Evolutionary conservation across 1,140 invertebrate genomes (phyloP).

Genomic region (Mya arenaria): DNA sequence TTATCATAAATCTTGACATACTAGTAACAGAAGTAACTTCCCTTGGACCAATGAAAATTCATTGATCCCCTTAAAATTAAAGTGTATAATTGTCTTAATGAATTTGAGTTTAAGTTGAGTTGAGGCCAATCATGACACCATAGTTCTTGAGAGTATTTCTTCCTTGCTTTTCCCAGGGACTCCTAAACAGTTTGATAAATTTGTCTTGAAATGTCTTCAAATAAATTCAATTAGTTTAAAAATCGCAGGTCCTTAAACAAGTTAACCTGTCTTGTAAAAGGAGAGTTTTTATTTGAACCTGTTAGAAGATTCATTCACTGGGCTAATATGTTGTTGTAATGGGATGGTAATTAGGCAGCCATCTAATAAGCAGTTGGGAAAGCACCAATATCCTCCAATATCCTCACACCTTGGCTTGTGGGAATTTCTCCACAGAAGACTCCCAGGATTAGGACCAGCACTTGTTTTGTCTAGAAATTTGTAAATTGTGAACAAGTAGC

Average conservation of each 20-base stretch:
- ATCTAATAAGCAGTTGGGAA: slow-evolving; percentile 41
- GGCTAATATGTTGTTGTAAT: slow-evolving; percentile 38
- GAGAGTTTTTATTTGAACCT: not conserved
- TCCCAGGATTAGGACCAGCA: too few relatives aligned
- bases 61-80: too few relatives aligned
- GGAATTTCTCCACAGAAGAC: slow-evolving; percentile 11
- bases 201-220: not conserved
- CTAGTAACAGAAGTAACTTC: too few relatives aligned
- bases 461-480: too few relatives aligned
- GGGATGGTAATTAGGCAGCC: slow-evolving; percentile 15
- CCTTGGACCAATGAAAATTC: too few relatives aligned
- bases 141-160: slow-evolving; percentile 10
- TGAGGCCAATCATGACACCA: too few relatives aligned
- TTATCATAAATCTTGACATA: too few relatives aligned
- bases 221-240: slow-evolving; percentile 17
- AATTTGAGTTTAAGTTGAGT: too few relatives aligned
- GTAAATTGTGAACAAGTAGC: too few relatives aligned
- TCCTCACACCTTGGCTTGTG: slow-evolving; percentile 25
- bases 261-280: slow-evolving; percentile 32
- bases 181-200: not conserved
- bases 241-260: slow-evolving; percentile 16
- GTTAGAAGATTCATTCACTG: slow-evolving; percentile 20
- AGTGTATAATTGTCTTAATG: too few relatives aligned
- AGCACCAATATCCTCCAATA: slow-evolving; percentile 6
- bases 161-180: slow-evolving; percentile 38